Evolutionary conservation across 1,140 invertebrate species (phyloP).

Genomic region (Phocides pigmalion): DNA sequence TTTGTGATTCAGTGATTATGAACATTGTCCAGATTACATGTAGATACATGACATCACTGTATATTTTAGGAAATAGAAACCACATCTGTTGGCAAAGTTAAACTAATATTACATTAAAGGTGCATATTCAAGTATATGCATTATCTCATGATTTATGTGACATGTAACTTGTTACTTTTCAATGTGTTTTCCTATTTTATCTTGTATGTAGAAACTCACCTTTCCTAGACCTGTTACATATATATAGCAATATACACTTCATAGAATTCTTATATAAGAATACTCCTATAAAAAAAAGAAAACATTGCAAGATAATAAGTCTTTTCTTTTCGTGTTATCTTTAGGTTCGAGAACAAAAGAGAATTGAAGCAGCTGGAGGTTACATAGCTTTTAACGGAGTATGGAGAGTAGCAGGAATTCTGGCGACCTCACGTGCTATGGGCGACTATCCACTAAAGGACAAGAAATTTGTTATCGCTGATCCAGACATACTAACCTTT

Average conservation of each 20-base stretch:
- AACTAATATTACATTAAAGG: no score
- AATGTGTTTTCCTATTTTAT: no score
- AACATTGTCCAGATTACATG: constrained; percentile 13
- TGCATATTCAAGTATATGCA: no score
- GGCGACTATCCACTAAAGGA: constrained; percentile 98
- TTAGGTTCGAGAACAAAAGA: constrained; percentile 92
- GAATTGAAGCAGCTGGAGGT: constrained; percentile 96
- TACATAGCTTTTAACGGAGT: constrained; percentile 98
- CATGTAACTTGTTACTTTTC: no score
- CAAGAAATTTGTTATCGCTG: constrained; percentile 95
- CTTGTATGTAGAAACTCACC: no score
- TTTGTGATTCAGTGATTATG: not conserved
- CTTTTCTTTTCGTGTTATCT: no score
- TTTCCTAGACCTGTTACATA: no score
- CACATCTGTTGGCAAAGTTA: constrained; percentile 9
- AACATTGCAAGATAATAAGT: no score
- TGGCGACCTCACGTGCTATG: constrained; percentile 96
- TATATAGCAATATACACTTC: no score
- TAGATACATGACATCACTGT: constrained; percentile 7
- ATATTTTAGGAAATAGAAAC: constrained; percentile 12
- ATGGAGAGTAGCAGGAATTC: constrained; percentile 97
- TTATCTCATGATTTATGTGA: no score
- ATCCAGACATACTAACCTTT: constrained; percentile 98
- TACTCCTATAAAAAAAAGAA: no score
- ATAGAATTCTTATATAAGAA: no score